These are phyloP conservation scores for Tethya wilhelma DNA, from an alignment of 37 sponge, comb jelly and placozoan species.

Conservation along the genomic window DNA sequence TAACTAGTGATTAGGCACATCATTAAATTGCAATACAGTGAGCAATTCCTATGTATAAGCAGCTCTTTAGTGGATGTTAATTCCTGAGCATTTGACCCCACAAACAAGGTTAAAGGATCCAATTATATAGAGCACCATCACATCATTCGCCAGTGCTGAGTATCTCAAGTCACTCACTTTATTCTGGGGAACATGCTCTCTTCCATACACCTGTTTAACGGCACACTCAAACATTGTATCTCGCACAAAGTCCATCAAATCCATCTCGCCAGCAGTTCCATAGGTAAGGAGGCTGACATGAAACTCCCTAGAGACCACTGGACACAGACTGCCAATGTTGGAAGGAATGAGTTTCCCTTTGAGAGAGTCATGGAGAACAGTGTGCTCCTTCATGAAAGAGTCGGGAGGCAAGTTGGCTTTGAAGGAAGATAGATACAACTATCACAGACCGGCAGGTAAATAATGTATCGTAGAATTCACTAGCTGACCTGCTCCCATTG, in stretches of 20 bases:
- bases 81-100: too few relatives aligned
- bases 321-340: constrained; percentile 26
- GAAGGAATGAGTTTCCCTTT: constrained; percentile 48
- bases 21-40: not conserved
- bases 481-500: too few relatives aligned
- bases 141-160: too few relatives aligned
- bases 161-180: constrained; percentile 25
- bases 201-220: constrained; percentile 71
- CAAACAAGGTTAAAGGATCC: too few relatives aligned
- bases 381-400: constrained; percentile 63
- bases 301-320: constrained; percentile 38
- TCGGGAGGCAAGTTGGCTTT: constrained; percentile 56
- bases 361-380: constrained; percentile 64
- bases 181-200: constrained; percentile 40
- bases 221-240: constrained; percentile 68
- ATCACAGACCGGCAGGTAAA: too few relatives aligned
- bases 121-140: too few relatives aligned
- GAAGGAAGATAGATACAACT: too few relatives aligned
- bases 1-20: too few relatives aligned
- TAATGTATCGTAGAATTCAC: too few relatives aligned
- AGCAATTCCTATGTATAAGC: too few relatives aligned
- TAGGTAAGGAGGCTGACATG: not conserved
- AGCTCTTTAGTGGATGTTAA: too few relatives aligned
- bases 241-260: constrained; percentile 74
- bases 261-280: constrained; percentile 40